phyloP scores from a whole-genome alignment of 2,888 invertebrate species.

The Cotesia congregata region DNA sequence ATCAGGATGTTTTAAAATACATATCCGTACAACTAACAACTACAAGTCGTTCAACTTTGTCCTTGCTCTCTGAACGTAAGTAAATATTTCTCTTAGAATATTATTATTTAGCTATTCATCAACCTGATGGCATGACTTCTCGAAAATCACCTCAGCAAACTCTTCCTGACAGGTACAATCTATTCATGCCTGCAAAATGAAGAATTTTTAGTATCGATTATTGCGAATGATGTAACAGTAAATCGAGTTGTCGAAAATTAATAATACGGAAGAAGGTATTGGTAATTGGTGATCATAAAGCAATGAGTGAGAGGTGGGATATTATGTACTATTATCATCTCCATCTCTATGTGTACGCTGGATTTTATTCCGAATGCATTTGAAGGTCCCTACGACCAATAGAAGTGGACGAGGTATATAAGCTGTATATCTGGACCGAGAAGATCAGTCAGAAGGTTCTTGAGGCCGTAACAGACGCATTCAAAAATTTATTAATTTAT shows the following conservation, averaged over 20 bases:
- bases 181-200: neutral
- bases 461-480: slow-evolving; percentile 54
- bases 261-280: slow-evolving; percentile 12
- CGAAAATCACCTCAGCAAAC: neutral
- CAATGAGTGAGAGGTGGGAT: slow-evolving; percentile 19
- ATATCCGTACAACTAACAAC: neutral
- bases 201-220: neutral
- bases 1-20: neutral
- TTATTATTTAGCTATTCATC: slow-evolving; percentile 20
- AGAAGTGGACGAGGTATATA: slow-evolving; percentile 37
- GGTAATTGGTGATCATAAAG: slow-evolving; percentile 1
- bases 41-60: slow-evolving; percentile 30
- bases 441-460: slow-evolving; percentile 61
- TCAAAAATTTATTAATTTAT: slow-evolving; percentile 63
- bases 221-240: neutral
- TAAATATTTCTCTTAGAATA: neutral
- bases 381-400: slow-evolving; percentile 46
- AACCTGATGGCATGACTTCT: neutral
- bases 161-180: neutral
- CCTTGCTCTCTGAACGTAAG: slow-evolving; percentile 18
- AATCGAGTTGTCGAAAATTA: neutral
- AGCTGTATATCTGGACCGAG: slow-evolving; percentile 48
- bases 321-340: slow-evolving; percentile 4
- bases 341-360: slow-evolving; percentile 21
- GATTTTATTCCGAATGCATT: slow-evolving; percentile 33